Percentiles rank a stretch among this genome's conserved stretches.
Conservation (phyloP, 2,888 invertebrate species). For the Clusia tigrina region DNA sequence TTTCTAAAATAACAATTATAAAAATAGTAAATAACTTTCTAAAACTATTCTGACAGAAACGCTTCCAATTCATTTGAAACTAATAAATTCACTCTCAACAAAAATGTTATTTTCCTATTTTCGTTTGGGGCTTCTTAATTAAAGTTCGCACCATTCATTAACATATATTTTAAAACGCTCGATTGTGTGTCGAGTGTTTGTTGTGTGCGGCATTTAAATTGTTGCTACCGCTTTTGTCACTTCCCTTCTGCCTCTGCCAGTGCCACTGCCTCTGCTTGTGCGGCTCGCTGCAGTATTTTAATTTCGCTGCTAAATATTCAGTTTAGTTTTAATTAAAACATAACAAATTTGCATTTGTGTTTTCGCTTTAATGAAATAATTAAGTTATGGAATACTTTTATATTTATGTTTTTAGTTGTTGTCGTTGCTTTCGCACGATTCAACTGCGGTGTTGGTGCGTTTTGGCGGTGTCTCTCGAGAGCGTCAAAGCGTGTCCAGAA, state of each 20-base stretch:
- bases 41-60: too few species aligned
- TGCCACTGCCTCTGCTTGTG: not conserved
- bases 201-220: slow-evolving; percentile 6
- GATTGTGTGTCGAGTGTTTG: too few species aligned
- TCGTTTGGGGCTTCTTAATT: too few species aligned
- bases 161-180: not conserved
- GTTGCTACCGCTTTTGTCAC: slow-evolving; percentile 3
- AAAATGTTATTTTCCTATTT: too few species aligned
- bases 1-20: too few species aligned
- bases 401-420: slow-evolving; percentile 9
- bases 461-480: not conserved
- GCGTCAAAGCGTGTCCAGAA: slow-evolving; percentile 19
- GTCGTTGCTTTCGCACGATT: not conserved
- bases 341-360: slow-evolving; percentile 47
- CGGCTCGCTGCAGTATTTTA: not conserved
- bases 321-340: slow-evolving; percentile 3
- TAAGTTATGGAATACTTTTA: slow-evolving; percentile 52
- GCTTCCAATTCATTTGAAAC: too few species aligned
- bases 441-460: not conserved
- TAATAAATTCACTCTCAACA: too few species aligned
- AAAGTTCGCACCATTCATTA: too few species aligned
- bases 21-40: too few species aligned
- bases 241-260: not conserved
- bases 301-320: not conserved
- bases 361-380: slow-evolving; percentile 50